Base-by-base conservation (phyloP, 1,140 invertebrate genomes). In the Orussus abietinus region DNA sequence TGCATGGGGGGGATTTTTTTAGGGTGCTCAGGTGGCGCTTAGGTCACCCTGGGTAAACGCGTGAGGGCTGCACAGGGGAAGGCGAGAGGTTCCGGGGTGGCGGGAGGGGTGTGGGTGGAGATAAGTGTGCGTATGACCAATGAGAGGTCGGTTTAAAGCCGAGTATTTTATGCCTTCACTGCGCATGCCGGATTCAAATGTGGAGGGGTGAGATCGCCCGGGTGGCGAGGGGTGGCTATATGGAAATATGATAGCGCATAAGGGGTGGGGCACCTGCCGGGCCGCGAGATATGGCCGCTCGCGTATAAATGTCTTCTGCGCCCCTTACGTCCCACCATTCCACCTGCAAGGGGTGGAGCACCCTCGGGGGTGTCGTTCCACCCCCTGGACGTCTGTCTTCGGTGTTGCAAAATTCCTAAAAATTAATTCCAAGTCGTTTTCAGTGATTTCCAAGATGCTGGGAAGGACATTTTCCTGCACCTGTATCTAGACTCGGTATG, bases 101-200 rank as follows among this genome's bases (percentile, higher is more conserved):
- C 45, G 45, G 30, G 38, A 51, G 47, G 53, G 36, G 46, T 5
- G 22, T 9, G 14, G 25, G n/a, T 4, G 29, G 29, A 29, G 48
- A 40, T 5, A 30, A 25, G 36, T 34, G 47, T 42, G 49, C 48
- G 44, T 46, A 52, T 49, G 53, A 66, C 69, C 69, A 73, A 73
- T 73, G 61, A 66, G 66, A 46, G 61, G 47, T 52, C 52, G 54
- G 45, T 68, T 69, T 70, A 68, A 71, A 71, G 52, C 60, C 51
- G 38, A 44, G 42, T 54, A 53, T 59, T 57, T 53, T 54, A 56
- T 54, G 36, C 45, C 17, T 41, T 44, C 49, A 62, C 57, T 68
- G 68, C 63, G 66, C 67, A 73, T 64, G 61, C 53, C 60, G 49
- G 61, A 70, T 70, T 70, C 57, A 66, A 67, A 69, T 69, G 42